Evolutionary conservation across 2,113 vertebrate genomes (phyloP), one percentile per base, ranked within the genome.

Genomic region (Ornithorhynchus anatinus): DNA sequence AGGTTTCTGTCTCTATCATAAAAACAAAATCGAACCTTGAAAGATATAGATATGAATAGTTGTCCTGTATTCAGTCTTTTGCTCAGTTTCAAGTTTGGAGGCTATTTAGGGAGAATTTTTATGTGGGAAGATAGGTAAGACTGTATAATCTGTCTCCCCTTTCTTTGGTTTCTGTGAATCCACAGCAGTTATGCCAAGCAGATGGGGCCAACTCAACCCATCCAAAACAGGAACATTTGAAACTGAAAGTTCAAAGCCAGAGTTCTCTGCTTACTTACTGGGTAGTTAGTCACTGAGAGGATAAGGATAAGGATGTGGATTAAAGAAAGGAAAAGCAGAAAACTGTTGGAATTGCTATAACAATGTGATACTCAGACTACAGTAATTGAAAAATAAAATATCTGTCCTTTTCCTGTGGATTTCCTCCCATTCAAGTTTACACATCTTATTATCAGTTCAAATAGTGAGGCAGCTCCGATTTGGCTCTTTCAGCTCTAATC

Each of bases 311-410:
- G 32, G 22, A 64, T 17, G 33, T 4, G n/a, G n/a, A n/a, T n/a
- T n/a, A 6, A 36, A 71, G 58, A 58, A 51, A 47, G 66, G 74
- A 72, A 54, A 0, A 2, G 54, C 65, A 77, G 61, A 65, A 69
- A 31, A 42, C 37, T 45, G 31, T 65, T 67, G 75, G 71, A 9
- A 10, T 79, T 60, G 60, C 20, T 57, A 67, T 47, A 76, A 45
- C 53, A 60, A 73, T 57, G 22, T 13, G 61, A 71, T 68, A 40
- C 23, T 36, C 53, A 60, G 44, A 60, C 60, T 59, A 29, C 0
- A 7, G 36, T 77, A 77, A 81, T 61, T 68, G 71, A 59, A 72
- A 72, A 72, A 62, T 53, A 59, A 37, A 44, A 65, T 74, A 67
- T 79, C 75, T 71, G 19, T 27, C 42, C 6, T 0, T 47, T 31